Evolutionary conservation across 2,113 vertebrate genomes (phyloP), one percentile per base, ranked within the genome.

Genomic region (Lanius ludovicianus): DNA sequence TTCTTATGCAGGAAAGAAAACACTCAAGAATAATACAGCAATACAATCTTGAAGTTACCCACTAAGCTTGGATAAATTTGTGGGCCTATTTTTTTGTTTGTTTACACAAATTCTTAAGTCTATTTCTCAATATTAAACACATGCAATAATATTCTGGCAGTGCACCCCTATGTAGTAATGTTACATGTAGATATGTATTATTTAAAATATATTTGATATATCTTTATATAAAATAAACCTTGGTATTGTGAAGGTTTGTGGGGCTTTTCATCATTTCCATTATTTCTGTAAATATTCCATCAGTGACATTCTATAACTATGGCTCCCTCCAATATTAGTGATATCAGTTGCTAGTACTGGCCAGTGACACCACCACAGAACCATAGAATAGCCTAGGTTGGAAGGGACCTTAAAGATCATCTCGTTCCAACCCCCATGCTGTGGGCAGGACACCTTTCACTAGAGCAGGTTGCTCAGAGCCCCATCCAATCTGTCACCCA

Each of bases 251-350:
- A 88, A 49, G 10, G 22, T 6, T 41, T 76, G 17, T 22, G n/a
- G 0, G 1, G 0, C 24, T 87, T 81, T 63, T 37, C 6, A 39
- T 74, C 0, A 70, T 62, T 95, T 53, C 23, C 13, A 59, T 30
- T 77, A 4, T 60, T 74, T 84, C 30, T 60, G 14, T 44, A 81
- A 83, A 84, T 70, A 67, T 35, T 79, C 44, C 24, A 68, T 22
- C 35, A 63, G 6, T 44, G 30, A 60, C 35, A 25, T 39, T 82
- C 50, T 70, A 57, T 39, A 81, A 28, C 15, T 6, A 27, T 24
- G 8, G 30, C 39, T 79, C 42, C 15, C 20, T 75, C 22, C 33
- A 90, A 21, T 50, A 67, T 15, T 69, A 67, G 16, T 49, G 24
- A n/a, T 25, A 69, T 21, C 56, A 67, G 17, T 57, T 47, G 42